These are phyloP conservation scores for Erythrocercus mccallii DNA, from an alignment of 2,113 vertebrate genomes.

Conservation along the genomic window DNA sequence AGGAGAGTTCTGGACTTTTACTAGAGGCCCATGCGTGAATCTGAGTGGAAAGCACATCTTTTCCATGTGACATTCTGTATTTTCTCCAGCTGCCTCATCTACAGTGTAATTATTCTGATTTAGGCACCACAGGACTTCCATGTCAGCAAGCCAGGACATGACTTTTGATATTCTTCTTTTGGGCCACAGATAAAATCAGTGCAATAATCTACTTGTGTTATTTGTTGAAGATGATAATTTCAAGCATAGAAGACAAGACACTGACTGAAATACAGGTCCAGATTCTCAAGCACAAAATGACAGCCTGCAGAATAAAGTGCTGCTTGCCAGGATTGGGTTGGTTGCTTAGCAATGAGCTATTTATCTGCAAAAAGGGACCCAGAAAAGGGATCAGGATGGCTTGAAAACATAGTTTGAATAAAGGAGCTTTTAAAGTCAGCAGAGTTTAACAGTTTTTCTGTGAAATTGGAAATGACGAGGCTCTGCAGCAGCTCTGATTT, in stretches of 20 bases:
- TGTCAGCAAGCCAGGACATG: neutral
- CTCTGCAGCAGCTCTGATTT: neutral
- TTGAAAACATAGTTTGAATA: neutral
- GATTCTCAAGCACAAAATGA: neutral
- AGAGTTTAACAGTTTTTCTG: neutral
- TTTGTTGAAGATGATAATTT: neutral
- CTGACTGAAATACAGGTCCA: neutral
- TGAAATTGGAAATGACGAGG: neutral
- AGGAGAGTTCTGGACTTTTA: neutral
- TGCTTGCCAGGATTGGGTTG: neutral
- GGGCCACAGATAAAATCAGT: neutral
- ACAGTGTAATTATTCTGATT: neutral
- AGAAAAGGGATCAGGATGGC: neutral
- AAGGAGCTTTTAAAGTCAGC: neutral
- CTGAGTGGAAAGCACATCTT: neutral
- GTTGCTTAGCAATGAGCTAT: constrained; percentile 38
- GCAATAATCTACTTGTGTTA: neutral
- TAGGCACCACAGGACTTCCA: neutral
- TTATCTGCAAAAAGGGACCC: neutral
- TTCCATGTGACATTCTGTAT: neutral
- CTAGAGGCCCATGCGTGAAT: neutral
- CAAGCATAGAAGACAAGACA: neutral
- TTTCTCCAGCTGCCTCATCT: neutral
- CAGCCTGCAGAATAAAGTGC: neutral
- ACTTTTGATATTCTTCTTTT: neutral